phyloP scores from a whole-genome alignment of 1,140 invertebrate genomes.

The Matsumurasca onukii region DNA sequence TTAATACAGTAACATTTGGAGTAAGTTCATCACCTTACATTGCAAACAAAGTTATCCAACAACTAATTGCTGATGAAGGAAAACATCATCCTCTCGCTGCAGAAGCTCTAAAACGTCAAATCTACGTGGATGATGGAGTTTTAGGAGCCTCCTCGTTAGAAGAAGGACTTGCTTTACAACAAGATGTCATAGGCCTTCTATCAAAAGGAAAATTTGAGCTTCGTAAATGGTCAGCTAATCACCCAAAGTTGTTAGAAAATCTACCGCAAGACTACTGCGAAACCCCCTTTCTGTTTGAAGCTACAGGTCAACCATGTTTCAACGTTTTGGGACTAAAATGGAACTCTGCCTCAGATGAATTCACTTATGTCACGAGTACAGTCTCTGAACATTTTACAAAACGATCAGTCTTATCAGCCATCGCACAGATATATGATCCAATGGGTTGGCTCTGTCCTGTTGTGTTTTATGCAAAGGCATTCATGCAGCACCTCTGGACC shows the following conservation, averaged over 20 bases:
- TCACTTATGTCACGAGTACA: neutral
- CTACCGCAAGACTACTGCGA: neutral
- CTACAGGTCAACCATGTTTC: neutral
- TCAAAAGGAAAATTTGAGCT: neutral
- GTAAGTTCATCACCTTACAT: neutral
- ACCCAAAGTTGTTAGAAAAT: neutral
- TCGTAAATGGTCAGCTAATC: neutral
- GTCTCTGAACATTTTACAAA: neutral
- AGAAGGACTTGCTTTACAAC: neutral
- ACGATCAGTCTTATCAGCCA: neutral
- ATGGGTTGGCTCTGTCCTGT: neutral
- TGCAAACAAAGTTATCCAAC: neutral
- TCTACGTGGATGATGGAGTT: conserved; percentile 1
- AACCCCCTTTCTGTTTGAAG: neutral
- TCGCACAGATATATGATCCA: neutral
- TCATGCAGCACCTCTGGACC: neutral
- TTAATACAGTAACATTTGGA: neutral
- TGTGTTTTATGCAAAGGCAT: neutral
- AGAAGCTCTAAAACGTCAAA: neutral
- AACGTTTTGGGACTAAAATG: neutral
- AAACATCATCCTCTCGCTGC: neutral
- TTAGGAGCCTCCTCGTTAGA: neutral
- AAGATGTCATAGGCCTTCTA: neutral
- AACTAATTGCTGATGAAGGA: neutral
- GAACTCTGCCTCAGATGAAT: neutral